Evolutionary conservation across 1,140 invertebrate genomes (phyloP), one percentile per base, ranked within the genome.

Genomic region (Heliconius hewitsoni): DNA sequence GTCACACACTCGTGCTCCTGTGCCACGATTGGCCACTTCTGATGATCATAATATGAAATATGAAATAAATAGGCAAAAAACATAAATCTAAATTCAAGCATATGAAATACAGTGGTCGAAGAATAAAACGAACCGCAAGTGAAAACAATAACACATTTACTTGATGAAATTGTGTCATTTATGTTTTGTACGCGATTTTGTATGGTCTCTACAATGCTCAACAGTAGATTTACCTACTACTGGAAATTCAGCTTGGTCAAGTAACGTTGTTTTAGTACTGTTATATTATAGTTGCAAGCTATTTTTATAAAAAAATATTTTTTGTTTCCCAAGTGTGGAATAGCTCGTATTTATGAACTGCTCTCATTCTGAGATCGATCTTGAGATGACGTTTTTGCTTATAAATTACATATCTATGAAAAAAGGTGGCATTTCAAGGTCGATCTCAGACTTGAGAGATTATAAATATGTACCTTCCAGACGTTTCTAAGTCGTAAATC

Each of bases 111-210:
- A 30, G 60, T 16, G 27, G 27, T 30, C 11, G 37, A 42, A 11
- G 71, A 78, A 83, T 86, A 89, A 89, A 88, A 73, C 77, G 74
- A 82, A 83, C 81, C 86, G 74, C 85, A 86, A 86, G 85, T 90
- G 91, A 90, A 91, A 91, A 91, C 91, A 93, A 92, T 93, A 91
- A 90, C 87, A 84, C 89, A 91, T 93, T 92, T 88, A 83, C 80
- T 80, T 86, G 89, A 91, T 90, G 87, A 85, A 91, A 87, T 85
- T 81, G 74, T 81, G 80, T 74, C 84, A 91, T 88, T 85, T 80
- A 71, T 74, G 76, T 19, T 52, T 80, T 52, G 71, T 66, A 70
- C 83, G 80, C 83, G 34, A 72, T 82, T 85, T 82, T 76, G 72
- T 82, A 77, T 78, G 84, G 60, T 81, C 80, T 77, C 79, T 78